These are phyloP conservation scores for Julus scandinavius DNA, from an alignment of 2,888 invertebrate genomes.

Conservation along the genomic window DNA sequence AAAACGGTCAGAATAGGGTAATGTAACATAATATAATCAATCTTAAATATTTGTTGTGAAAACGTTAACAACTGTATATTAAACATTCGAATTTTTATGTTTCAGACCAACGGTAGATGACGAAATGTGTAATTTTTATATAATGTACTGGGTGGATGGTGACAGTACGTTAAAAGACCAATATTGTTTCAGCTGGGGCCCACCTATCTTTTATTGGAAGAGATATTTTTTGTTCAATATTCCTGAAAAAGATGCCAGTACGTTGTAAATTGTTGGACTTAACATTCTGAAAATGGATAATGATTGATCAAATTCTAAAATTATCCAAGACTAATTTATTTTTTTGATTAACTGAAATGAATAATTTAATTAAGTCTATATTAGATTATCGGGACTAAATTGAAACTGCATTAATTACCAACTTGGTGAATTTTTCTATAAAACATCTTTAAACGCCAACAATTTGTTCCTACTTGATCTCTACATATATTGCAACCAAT, in stretches of 20 bases:
- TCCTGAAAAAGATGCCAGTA: constrained; percentile 61
- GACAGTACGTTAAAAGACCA: constrained; percentile 77
- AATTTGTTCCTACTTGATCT: constrained; percentile 26
- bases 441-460: neutral
- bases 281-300: neutral
- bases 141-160: constrained; percentile 90
- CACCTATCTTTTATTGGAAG: constrained; percentile 86
- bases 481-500: neutral
- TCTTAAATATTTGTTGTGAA: neutral
- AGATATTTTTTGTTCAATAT: constrained; percentile 67
- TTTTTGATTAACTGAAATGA: neutral
- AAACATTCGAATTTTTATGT: neutral
- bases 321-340: neutral
- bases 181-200: constrained; percentile 85
- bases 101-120: constrained; percentile 82
- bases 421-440: neutral
- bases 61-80: neutral
- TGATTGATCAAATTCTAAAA: neutral
- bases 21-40: constrained; percentile 58
- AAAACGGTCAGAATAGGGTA: constrained; percentile 80
- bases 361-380: neutral
- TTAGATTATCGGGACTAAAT: neutral
- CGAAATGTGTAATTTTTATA: constrained; percentile 96
- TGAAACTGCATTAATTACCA: neutral
- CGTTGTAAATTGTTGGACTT: neutral